A percentile compares a stretch with the other conserved stretches of the same genome.
These are phyloP conservation scores for Leucophenga maculata DNA, from an alignment of 2,888 invertebrate species.

Conservation along the genomic window DNA sequence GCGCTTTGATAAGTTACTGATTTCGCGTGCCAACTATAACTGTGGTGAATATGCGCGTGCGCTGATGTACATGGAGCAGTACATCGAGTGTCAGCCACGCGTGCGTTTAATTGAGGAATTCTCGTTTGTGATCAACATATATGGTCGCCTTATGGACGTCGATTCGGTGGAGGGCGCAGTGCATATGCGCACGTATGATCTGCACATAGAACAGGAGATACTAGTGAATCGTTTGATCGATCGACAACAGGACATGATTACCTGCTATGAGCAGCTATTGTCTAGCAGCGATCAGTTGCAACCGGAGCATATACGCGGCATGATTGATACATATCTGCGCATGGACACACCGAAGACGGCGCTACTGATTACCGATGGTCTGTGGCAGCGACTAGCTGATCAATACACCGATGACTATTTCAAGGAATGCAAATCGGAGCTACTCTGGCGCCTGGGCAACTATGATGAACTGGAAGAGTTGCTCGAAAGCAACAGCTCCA, in stretches of 20 bases:
- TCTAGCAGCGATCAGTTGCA: constrained; percentile 74
- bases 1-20: constrained; percentile 77
- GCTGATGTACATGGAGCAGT: constrained; percentile 82
- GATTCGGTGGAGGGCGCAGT: constrained; percentile 90
- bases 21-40: constrained; percentile 82
- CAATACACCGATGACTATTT: constrained; percentile 78
- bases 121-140: constrained; percentile 83
- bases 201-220: constrained; percentile 86
- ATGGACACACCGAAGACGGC: constrained; percentile 91
- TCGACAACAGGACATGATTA: constrained; percentile 86
- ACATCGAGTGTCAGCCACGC: constrained; percentile 74
- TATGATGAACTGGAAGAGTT: constrained; percentile 85
- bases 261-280: constrained; percentile 89
- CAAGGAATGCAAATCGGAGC: constrained; percentile 83
- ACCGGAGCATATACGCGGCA: constrained; percentile 75
- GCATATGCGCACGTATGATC: constrained; percentile 82
- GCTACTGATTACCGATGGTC: constrained; percentile 81
- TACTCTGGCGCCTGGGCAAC: constrained; percentile 88
- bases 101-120: constrained; percentile 76
- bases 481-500: constrained; percentile 73
- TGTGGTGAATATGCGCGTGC: constrained; percentile 84
- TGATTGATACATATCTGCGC: constrained; percentile 88
- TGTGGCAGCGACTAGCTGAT: constrained; percentile 76
- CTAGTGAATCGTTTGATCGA: constrained; percentile 89
- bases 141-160: constrained; percentile 89